These are phyloP conservation scores for Drosophila fuyamai DNA, from an alignment of 1,140 invertebrate species.

Conservation along the genomic window DNA sequence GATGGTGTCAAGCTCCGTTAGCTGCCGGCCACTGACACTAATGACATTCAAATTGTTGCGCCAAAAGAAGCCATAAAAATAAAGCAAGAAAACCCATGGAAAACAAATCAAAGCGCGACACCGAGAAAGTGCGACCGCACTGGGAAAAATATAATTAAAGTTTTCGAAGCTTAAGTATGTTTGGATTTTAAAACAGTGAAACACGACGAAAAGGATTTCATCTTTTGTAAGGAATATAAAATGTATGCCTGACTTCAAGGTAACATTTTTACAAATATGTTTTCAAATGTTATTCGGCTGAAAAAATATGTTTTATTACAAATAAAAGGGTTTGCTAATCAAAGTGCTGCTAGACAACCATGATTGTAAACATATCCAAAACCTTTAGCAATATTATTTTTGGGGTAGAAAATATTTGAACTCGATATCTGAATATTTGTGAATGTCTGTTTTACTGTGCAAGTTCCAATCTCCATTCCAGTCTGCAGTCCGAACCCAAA, in stretches of 20 bases:
- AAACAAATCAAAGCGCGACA: constrained; percentile 63
- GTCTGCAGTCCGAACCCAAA: constrained; percentile 15
- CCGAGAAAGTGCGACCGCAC: constrained; percentile 60
- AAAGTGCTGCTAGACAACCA: too few relatives aligned
- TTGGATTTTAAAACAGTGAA: too few relatives aligned
- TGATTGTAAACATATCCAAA: too few relatives aligned
- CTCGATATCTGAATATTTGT: not conserved
- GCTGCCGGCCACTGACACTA: constrained; percentile 66
- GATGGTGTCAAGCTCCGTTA: constrained; percentile 67
- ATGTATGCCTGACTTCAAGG: too few relatives aligned
- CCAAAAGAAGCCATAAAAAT: constrained; percentile 74
- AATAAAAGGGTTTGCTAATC: not conserved
- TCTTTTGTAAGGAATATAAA: too few relatives aligned
- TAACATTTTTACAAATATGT: too few relatives aligned
- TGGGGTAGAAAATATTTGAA: not conserved
- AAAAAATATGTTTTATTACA: too few relatives aligned
- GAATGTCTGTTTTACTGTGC: not conserved
- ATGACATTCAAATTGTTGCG: constrained; percentile 80
- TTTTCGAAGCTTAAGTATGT: not conserved
- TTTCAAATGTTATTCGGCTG: not conserved
- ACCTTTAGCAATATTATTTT: too few relatives aligned
- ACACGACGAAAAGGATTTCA: too few relatives aligned
- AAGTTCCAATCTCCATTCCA: constrained; percentile 15
- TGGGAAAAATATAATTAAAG: constrained; percentile 1
- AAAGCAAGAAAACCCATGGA: constrained; percentile 43